Evolutionary conservation across 2,797 vertebrate species (phyloP).

Genomic region (Pangasius macronema): DNA sequence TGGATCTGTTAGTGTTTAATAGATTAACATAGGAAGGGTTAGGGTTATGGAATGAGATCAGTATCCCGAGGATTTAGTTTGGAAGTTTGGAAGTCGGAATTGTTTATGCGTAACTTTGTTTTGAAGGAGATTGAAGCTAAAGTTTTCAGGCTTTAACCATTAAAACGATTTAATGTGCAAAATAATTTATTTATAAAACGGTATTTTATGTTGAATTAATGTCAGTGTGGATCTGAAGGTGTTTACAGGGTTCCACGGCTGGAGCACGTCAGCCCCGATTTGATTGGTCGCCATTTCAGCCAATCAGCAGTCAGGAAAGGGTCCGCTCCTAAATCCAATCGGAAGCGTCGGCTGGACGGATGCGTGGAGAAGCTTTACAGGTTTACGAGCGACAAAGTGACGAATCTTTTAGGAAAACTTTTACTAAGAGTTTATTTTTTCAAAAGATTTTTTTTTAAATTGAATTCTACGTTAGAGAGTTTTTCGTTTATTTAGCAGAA

Average conservation of each 20-base stretch:
- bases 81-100: neutral
- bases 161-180: neutral
- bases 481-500: neutral
- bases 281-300: neutral
- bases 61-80: neutral
- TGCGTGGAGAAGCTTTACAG: neutral
- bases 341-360: neutral
- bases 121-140: neutral
- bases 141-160: neutral
- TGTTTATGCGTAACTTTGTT: neutral
- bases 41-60: neutral
- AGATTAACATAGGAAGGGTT: neutral
- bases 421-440: neutral
- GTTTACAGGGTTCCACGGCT: neutral
- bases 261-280: neutral
- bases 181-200: neutral
- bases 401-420: neutral
- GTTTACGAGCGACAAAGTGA: neutral
- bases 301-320: constrained; percentile 3
- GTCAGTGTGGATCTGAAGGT: neutral
- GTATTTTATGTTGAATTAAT: neutral
- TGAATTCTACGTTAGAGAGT: too few species aligned
- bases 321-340: neutral
- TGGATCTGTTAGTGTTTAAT: neutral
- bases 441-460: neutral